Percentiles rank a stretch among this genome's conserved stretches.
Evolutionary conservation across 2,888 invertebrate species (phyloP).

Genomic region (Disparrhopalites patrizii): DNA sequence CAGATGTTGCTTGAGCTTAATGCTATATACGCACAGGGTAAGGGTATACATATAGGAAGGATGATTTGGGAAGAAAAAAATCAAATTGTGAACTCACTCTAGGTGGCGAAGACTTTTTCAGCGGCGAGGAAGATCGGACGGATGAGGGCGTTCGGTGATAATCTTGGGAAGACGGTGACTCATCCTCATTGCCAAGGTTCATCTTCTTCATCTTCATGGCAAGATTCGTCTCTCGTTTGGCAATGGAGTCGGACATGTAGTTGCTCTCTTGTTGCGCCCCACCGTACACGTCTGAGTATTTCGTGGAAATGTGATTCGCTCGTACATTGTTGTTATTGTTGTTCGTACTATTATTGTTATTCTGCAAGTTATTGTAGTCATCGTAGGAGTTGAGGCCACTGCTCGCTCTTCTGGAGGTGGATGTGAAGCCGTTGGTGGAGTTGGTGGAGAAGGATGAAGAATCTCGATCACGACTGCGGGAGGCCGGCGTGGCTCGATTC

Average conservation of each 20-base stretch:
- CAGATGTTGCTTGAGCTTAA: no score
- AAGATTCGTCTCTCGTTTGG: constrained; percentile 22
- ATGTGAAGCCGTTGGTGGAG: not conserved
- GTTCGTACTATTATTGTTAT: no score
- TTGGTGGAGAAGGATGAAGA: constrained; percentile 2
- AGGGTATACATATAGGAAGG: no score
- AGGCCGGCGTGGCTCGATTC: constrained; percentile 4
- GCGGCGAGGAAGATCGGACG: constrained; percentile 7
- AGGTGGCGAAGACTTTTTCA: constrained; percentile 3
- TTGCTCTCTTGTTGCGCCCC: not conserved
- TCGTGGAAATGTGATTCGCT: constrained; percentile 7
- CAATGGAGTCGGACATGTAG: constrained; percentile 1
- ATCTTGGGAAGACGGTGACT: constrained; percentile 21
- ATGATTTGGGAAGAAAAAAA: no score
- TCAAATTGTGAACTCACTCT: not conserved
- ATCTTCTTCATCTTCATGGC: constrained; percentile 25
- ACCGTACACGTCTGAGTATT: constrained; percentile 26
- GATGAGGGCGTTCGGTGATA: not conserved
- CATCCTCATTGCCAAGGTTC: constrained; percentile 12
- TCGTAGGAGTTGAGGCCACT: constrained; percentile 23
- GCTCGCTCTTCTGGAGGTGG: constrained; percentile 9
- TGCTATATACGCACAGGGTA: no score
- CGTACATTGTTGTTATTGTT: not conserved
- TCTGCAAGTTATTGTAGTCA: constrained; percentile 10
- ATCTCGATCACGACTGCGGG: constrained; percentile 14